These are phyloP conservation scores for Apteryx mantelli DNA, from an alignment of 2,113 vertebrate species.

Conservation along the genomic window DNA sequence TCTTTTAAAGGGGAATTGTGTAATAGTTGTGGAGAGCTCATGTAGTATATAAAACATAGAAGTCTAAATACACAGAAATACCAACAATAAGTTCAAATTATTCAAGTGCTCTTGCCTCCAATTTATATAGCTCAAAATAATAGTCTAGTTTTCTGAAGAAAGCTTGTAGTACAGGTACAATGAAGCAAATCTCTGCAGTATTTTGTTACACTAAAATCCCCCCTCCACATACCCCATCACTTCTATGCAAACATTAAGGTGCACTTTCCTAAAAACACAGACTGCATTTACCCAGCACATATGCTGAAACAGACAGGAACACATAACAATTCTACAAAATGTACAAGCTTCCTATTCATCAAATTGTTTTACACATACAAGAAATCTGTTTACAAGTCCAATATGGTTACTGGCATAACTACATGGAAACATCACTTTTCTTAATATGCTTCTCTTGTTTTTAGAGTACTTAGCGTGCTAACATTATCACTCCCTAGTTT, in stretches of 20 bases:
- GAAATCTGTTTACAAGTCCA: not conserved
- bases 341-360: not conserved
- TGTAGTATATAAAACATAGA: not conserved
- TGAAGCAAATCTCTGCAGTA: not conserved
- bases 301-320: not conserved
- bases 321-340: not conserved
- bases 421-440: not conserved
- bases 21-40: not conserved
- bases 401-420: not conserved
- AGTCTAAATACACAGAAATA: not conserved
- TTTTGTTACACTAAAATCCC: not conserved
- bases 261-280: accelerated
- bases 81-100: not conserved
- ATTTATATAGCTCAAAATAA: not conserved
- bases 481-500: not conserved
- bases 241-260: not conserved
- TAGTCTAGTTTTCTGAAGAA: not conserved
- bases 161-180: not conserved
- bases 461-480: not conserved
- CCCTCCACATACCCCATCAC: accelerated
- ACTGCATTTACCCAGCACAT: not conserved
- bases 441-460: not conserved
- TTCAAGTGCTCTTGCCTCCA: not conserved
- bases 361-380: not conserved
- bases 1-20: not conserved